Evolutionary conservation across 2,113 vertebrate genomes (phyloP).

Genomic region (Oophaga pumilio): DNA sequence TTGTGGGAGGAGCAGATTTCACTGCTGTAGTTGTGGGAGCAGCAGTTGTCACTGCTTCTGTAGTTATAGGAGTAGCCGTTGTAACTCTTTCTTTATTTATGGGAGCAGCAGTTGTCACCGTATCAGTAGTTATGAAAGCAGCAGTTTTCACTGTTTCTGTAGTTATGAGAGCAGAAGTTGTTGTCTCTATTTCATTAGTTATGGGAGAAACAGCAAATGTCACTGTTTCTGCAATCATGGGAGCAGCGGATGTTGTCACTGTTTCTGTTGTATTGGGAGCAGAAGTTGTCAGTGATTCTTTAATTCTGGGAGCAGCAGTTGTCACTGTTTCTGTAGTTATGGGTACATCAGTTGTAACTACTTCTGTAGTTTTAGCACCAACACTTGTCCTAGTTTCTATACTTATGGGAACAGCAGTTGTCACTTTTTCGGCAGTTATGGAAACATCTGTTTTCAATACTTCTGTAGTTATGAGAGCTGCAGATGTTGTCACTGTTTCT

Average conservation of each 20-base stretch:
- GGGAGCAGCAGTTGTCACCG: no score
- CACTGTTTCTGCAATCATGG: neutral
- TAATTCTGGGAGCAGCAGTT: neutral
- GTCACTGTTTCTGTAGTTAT: neutral
- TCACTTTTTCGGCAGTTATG: neutral
- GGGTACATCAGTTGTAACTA: neutral
- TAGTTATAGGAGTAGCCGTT: no score
- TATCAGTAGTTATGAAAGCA: neutral
- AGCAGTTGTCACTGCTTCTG: neutral
- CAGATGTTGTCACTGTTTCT: neutral
- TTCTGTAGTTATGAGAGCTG: neutral
- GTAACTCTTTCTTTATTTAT: neutral
- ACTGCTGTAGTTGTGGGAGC: neutral
- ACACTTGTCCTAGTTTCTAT: neutral
- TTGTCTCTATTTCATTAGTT: neutral
- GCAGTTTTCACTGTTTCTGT: neutral
- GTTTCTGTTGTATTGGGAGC: neutral
- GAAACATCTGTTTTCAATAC: neutral
- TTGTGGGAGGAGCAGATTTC: neutral
- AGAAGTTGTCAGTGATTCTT: neutral
- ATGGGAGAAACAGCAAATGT: neutral
- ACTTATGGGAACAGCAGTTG: neutral
- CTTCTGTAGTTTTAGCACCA: neutral
- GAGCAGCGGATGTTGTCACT: no score
- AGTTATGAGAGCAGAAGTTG: neutral